These are phyloP conservation scores for Sphaeramia orbicularis DNA, from an alignment of 2,797 vertebrate genomes.

Conservation along the genomic window DNA sequence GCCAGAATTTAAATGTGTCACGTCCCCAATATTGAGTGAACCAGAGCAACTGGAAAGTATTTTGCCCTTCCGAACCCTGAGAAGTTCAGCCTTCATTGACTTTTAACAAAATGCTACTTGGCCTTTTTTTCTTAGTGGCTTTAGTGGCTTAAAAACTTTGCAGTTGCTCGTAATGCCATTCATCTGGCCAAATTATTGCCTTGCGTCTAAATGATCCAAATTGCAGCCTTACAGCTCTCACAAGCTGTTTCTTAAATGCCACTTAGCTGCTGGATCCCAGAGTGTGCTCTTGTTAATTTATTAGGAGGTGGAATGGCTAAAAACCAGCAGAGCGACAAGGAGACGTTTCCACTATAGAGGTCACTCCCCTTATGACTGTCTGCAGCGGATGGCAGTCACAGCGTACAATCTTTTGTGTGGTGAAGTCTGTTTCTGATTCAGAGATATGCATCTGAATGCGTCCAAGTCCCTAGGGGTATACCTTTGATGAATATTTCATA, in stretches of 20 bases:
- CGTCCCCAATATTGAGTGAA: constrained; percentile 49
- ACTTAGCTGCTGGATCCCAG: constrained; percentile 78
- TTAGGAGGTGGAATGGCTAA: constrained; percentile 70
- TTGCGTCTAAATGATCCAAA: constrained; percentile 79
- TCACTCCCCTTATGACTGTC: constrained; percentile 69
- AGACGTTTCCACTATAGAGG: constrained; percentile 70
- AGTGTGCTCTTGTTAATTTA: constrained; percentile 79
- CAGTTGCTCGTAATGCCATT: constrained; percentile 72
- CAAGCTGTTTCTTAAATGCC: constrained; percentile 84
- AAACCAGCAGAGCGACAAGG: constrained; percentile 77
- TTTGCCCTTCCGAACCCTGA: constrained; percentile 42
- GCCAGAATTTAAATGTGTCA: constrained; percentile 57
- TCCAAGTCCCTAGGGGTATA: constrained; percentile 65
- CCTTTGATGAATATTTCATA: constrained; percentile 84
- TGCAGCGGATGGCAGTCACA: constrained; percentile 56
- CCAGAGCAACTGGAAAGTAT: constrained; percentile 40
- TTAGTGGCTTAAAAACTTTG: constrained; percentile 71
- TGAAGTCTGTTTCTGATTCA: constrained; percentile 72
- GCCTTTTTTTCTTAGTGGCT: constrained; percentile 45
- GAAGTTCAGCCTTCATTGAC: constrained; percentile 59
- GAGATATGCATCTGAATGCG: constrained; percentile 73
- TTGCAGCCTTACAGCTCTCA: constrained; percentile 74
- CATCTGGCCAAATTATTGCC: constrained; percentile 80
- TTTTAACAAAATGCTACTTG: constrained; percentile 60
- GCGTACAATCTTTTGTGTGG: constrained; percentile 67